Conservation (phyloP, 2,113 vertebrate genomes). For the Thamnophis sirtalis region DNA sequence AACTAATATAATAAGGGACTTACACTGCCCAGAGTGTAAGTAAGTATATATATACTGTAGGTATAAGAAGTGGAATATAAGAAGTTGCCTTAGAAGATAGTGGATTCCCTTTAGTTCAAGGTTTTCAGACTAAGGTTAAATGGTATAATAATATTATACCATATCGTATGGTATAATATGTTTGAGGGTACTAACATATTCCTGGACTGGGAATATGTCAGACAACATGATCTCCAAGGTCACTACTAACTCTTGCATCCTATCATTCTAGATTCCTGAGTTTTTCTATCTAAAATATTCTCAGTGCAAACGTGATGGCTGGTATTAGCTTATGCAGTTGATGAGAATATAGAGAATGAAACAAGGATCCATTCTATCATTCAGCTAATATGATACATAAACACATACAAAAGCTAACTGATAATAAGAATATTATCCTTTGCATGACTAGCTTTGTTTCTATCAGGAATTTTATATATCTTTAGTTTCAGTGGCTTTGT, state of each 20-base stretch:
- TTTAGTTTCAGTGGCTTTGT: background rate
- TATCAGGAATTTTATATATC: slow-evolving; percentile 1
- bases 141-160: background rate
- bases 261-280: background rate
- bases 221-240: background rate
- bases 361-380: background rate
- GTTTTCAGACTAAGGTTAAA: background rate
- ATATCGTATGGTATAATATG: no score
- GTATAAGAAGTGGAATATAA: no score
- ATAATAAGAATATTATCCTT: background rate
- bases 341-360: background rate
- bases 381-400: background rate
- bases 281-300: background rate
- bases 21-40: background rate
- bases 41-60: no score
- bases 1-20: background rate
- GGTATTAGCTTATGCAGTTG: background rate
- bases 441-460: background rate
- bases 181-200: background rate
- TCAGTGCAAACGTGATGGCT: background rate
- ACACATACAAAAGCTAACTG: background rate
- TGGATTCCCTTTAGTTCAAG: background rate
- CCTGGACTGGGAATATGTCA: background rate
- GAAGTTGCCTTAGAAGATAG: background rate
- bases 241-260: background rate